phyloP scores from a whole-genome alignment of 2,797 vertebrate species.

The Acrossocheilus fasciatus region DNA sequence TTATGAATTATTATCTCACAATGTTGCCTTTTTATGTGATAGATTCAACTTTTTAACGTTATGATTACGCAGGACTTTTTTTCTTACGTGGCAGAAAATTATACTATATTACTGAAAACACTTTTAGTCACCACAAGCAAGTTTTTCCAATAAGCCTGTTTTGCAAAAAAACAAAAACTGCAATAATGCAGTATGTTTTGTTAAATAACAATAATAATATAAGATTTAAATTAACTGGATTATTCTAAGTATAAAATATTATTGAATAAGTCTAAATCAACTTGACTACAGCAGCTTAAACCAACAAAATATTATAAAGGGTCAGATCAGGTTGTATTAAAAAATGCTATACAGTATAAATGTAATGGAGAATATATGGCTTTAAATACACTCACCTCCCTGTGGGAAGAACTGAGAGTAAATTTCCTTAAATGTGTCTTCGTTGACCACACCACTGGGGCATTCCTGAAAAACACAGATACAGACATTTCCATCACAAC shows the following conservation, averaged over 20 bases:
- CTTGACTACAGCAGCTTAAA: neutral
- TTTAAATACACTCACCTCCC: slow-evolving; percentile 86
- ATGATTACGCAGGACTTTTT: too few species aligned
- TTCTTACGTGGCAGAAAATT: too few species aligned
- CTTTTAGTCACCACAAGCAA: neutral
- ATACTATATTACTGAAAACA: too few species aligned
- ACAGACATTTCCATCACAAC: neutral
- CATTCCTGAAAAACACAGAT: slow-evolving; percentile 85
- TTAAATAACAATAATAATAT: neutral
- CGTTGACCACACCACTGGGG: slow-evolving; percentile 96
- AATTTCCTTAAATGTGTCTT: slow-evolving; percentile 98
- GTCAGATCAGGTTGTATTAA: neutral
- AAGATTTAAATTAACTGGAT: neutral
- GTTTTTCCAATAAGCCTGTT: neutral
- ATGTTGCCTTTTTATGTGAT: too few species aligned
- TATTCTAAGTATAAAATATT: neutral
- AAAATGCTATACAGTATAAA: neutral
- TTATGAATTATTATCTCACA: too few species aligned
- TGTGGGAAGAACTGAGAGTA: slow-evolving; percentile 99
- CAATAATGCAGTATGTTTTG: neutral
- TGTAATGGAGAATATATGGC: slow-evolving; percentile 1
- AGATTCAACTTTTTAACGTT: too few species aligned
- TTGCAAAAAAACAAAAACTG: neutral
- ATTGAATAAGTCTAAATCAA: neutral
- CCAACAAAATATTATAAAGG: neutral